These are phyloP conservation scores for Acanthosepion lycidas DNA, from an alignment of 2,888 invertebrate species.

Conservation along the genomic window DNA sequence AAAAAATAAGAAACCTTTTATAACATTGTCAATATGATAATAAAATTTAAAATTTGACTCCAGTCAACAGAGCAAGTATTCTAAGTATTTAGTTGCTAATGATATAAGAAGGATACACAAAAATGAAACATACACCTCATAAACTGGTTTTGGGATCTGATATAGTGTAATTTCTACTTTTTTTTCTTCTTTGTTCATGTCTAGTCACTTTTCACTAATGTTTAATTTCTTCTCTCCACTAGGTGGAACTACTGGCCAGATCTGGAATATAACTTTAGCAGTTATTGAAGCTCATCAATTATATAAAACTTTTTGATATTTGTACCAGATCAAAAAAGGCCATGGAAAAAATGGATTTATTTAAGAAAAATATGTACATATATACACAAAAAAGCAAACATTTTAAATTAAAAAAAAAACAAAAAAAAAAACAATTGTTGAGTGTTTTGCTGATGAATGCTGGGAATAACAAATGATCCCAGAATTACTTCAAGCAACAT, in stretches of 20 bases:
- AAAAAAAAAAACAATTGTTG: neutral
- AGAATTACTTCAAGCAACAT: neutral
- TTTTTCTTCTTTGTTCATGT: neutral
- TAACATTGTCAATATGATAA: neutral
- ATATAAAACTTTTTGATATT: slow-evolving; percentile 10
- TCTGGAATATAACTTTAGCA: slow-evolving; percentile 33
- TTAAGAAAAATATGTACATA: neutral
- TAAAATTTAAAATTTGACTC: neutral
- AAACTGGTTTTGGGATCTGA: neutral
- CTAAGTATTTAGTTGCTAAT: neutral
- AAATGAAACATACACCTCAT: neutral
- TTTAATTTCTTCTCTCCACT: slow-evolving; percentile 33
- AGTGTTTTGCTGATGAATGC: neutral
- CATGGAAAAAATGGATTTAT: slow-evolving; percentile 33
- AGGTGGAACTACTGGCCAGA: slow-evolving; percentile 21
- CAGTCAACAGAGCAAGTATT: neutral
- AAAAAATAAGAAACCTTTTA: neutral
- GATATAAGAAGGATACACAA: neutral
- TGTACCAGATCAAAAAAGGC: slow-evolving; percentile 18
- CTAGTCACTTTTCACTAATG: neutral
- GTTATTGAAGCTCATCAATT: slow-evolving; percentile 33
- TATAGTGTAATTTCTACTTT: neutral
- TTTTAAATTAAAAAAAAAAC: neutral
- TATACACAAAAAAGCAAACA: neutral
- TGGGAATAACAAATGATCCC: neutral